A percentile compares a stretch with the other conserved stretches of the same genome.
These are phyloP conservation scores for Pseudochaenichthys georgianus DNA, from an alignment of 2,797 vertebrate genomes.

Conservation along the genomic window DNA sequence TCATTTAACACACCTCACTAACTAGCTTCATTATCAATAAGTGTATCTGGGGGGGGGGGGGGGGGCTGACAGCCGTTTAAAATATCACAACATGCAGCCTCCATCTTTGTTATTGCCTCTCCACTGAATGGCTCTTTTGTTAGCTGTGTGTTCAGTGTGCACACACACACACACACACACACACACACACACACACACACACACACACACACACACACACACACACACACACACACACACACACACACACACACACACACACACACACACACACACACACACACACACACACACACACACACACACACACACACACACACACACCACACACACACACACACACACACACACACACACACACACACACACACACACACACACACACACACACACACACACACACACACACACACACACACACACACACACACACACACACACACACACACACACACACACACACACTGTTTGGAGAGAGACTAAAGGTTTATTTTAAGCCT, in stretches of 20 bases:
- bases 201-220: too few relatives aligned
- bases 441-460: conserved; percentile 51
- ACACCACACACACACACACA: conserved; percentile 59
- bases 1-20: conserved; percentile 3
- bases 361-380: conserved; percentile 55
- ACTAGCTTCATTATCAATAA: too few relatives aligned
- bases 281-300: conserved; percentile 52
- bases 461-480: conserved; percentile 58
- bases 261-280: conserved; percentile 55
- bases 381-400: conserved; percentile 55
- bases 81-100: too few relatives aligned
- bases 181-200: too few relatives aligned
- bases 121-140: conserved; percentile 57
- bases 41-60: too few relatives aligned
- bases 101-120: conserved; percentile 24
- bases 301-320: conserved; percentile 56
- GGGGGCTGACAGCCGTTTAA: too few relatives aligned
- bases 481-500: conserved; percentile 46
- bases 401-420: conserved; percentile 54
- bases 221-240: conserved; percentile 29
- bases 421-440: conserved; percentile 57
- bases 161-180: conserved; percentile 53
- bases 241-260: conserved; percentile 56
- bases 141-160: conserved; percentile 33
- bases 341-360: conserved; percentile 45